Evolutionary conservation across 1,140 invertebrate genomes (phyloP).

Genomic region (Protaetia brevitarsis): DNA sequence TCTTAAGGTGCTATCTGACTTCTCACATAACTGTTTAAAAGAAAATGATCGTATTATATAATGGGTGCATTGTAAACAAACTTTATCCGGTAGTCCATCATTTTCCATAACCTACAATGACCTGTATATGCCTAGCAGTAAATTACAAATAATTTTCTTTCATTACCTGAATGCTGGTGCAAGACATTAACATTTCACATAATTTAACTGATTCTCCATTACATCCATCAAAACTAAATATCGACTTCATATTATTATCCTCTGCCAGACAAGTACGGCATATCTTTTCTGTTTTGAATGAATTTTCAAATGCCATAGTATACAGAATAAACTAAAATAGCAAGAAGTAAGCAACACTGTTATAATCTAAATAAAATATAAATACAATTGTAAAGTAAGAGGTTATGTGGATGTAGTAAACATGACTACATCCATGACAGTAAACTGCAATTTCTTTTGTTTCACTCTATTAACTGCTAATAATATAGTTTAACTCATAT

Average conservation of each 20-base stretch:
- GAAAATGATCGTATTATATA: constrained; percentile 47
- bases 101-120: constrained; percentile 44
- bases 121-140: background rate
- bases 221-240: constrained; percentile 36
- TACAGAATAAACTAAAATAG: too few relatives aligned
- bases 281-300: constrained; percentile 38
- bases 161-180: constrained; percentile 28
- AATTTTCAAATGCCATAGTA: background rate
- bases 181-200: constrained; percentile 38
- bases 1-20: constrained; percentile 45
- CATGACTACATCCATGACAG: too few relatives aligned
- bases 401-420: too few relatives aligned
- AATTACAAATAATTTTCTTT: background rate
- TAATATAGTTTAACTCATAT: too few relatives aligned
- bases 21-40: constrained; percentile 49
- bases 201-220: constrained; percentile 32
- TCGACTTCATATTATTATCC: constrained; percentile 31
- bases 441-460: too few relatives aligned
- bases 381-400: too few relatives aligned
- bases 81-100: constrained; percentile 48
- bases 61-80: constrained; percentile 48
- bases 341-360: too few relatives aligned
- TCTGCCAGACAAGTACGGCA: constrained; percentile 41
- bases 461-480: too few relatives aligned
- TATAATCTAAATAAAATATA: too few relatives aligned